phyloP scores from a whole-genome alignment of 1,140 invertebrate genomes.

The Papilio dardanus region DNA sequence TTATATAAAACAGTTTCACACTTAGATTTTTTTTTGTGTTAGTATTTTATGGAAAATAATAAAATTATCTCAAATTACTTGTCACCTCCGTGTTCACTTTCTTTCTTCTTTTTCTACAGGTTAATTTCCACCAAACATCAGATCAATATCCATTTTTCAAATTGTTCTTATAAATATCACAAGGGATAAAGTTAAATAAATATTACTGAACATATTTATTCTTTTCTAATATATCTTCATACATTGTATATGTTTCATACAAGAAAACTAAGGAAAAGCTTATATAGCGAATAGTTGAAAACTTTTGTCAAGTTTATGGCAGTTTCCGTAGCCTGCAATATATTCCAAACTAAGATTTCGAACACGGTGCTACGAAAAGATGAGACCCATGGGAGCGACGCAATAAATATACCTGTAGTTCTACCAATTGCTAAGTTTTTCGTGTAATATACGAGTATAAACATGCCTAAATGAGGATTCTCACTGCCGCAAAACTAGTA shows the following conservation, averaged over 20 bases:
- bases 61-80: too few species aligned
- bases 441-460: not conserved
- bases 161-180: not conserved
- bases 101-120: too few species aligned
- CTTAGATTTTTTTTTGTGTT: too few species aligned
- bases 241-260: not conserved
- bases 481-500: not conserved
- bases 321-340: conserved; percentile 7
- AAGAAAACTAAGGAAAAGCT: conserved; percentile 11
- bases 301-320: conserved; percentile 15
- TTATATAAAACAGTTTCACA: too few species aligned
- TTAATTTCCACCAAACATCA: not conserved
- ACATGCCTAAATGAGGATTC: not conserved
- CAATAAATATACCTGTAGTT: conserved; percentile 13
- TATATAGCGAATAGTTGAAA: conserved; percentile 14
- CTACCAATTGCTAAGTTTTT: conserved; percentile 7
- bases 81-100: not conserved
- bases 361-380: not conserved
- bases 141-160: not conserved
- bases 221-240: not conserved
- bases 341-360: conserved; percentile 4
- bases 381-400: not conserved
- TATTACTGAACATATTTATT: not conserved
- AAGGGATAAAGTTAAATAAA: not conserved
- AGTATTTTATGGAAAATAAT: too few species aligned